These are phyloP conservation scores for Mohoua ochrocephala DNA, from an alignment of 2,113 vertebrate species.

Conservation along the genomic window DNA sequence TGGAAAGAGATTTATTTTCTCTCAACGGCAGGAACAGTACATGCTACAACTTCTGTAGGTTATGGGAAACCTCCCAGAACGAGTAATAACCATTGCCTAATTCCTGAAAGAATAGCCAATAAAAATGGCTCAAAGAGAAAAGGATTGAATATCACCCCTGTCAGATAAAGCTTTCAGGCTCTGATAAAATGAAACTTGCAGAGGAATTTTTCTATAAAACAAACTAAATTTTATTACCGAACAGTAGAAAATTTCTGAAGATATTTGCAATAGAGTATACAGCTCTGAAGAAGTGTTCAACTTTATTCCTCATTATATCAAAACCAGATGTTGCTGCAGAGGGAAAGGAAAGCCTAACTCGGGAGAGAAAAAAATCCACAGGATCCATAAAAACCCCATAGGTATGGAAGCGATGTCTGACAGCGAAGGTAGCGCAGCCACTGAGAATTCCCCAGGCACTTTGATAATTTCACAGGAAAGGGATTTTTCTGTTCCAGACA, in stretches of 20 bases:
- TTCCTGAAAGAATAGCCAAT: neutral
- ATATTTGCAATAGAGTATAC: neutral
- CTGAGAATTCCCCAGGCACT: neutral
- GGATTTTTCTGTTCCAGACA: neutral
- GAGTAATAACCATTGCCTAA: neutral
- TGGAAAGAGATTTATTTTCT: neutral
- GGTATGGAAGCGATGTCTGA: neutral
- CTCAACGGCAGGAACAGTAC: neutral
- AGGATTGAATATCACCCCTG: neutral
- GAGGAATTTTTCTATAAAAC: neutral
- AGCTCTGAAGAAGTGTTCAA: conserved; percentile 1
- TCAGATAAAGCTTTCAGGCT: neutral
- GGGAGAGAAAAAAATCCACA: neutral
- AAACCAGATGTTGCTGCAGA: neutral
- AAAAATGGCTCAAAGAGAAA: neutral
- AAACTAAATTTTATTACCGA: neutral
- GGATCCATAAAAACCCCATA: neutral
- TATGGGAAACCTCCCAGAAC: neutral
- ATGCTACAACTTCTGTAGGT: neutral
- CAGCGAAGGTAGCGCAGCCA: neutral
- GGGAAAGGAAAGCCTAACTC: neutral
- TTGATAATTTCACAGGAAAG: neutral
- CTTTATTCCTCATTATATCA: neutral
- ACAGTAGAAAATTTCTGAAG: neutral
- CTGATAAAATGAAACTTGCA: neutral